Evolutionary conservation across 2,797 vertebrate species (phyloP), one percentile per base, ranked within the genome.

Genomic region (Poecilia velifera): DNA sequence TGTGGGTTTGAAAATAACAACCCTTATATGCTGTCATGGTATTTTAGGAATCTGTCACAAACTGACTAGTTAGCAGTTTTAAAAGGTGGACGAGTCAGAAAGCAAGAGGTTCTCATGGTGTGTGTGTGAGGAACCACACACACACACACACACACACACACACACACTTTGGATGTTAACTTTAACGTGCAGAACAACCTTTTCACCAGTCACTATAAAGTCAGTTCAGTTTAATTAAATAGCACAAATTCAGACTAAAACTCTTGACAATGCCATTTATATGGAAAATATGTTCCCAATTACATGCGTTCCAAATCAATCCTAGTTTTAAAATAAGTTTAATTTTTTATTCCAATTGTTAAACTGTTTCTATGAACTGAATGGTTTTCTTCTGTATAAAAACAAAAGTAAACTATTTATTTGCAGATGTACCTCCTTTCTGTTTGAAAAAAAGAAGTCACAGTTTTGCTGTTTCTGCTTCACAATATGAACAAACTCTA

Each of bases 401-500:
- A 16, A 34, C 25, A 28, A 57, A 68, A 36, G 25, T 57, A 28
- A 57, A 13, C 25, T 10, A 28, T 28, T 28, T 34, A 62, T 62
- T 34, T 62, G 57, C 16, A 59, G 28, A 6, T 31, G 13, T 34
- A 6, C 13, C 14, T 55, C 3, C n/a, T 51, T n/a, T 55, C 57
- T 16, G 13, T 16, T 34, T 62, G 0, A 16, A 34, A 59, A 13
- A 5, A 28, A 62, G 28, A 62, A 16, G 28, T 62, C 6, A 28
- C 3, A 13, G 3, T 57, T 57, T 57, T 57, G 9, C 10, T 57
- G 22, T 39, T 36, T 73, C 49, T 73, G 66, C 64, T 47, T 87
- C 82, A 81, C 85, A 59, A 71, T 0, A 36, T 72, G 36, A 89
- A 79, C 77, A 55, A 55, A 57, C n/a, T 28, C n/a, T 28, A 28